These are phyloP conservation scores for Pristis pectinata DNA, from an alignment of 2,797 vertebrate genomes.

Conservation along the genomic window DNA sequence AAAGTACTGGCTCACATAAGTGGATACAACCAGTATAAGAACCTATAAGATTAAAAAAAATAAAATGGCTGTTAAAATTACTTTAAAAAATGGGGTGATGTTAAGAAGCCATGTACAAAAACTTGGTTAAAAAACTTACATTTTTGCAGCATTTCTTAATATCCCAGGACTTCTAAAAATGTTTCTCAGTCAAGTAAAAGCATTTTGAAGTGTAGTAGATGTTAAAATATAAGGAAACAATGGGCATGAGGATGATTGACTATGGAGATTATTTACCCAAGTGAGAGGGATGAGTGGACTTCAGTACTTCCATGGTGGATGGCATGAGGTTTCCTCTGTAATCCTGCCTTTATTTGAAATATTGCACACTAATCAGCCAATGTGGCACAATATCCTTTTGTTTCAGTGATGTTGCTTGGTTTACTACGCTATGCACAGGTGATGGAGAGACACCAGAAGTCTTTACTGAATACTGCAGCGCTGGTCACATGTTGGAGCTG, in stretches of 20 bases:
- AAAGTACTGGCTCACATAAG: neutral
- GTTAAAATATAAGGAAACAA: too few relatives aligned
- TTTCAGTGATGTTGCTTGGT: conserved; percentile 73
- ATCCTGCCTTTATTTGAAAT: neutral
- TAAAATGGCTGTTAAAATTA: too few relatives aligned
- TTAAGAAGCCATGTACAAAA: too few relatives aligned
- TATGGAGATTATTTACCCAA: too few relatives aligned
- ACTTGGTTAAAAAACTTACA: too few relatives aligned
- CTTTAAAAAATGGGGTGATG: too few relatives aligned
- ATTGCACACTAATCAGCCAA: neutral
- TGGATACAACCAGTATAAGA: too few relatives aligned
- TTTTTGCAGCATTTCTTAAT: too few relatives aligned
- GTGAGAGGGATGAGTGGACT: too few relatives aligned
- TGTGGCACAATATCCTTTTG: neutral
- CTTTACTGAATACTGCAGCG: conserved; percentile 74
- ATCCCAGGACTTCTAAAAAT: neutral
- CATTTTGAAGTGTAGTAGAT: too few relatives aligned
- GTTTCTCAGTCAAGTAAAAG: neutral
- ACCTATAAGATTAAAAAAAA: too few relatives aligned
- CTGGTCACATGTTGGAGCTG: conserved; percentile 77
- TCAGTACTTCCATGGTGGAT: neutral
- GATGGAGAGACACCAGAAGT: conserved; percentile 73
- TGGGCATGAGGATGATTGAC: too few relatives aligned
- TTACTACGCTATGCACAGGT: conserved; percentile 78
- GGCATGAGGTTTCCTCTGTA: neutral